These are phyloP conservation scores for Nysson spinosus DNA, from an alignment of 2,888 invertebrate genomes.

Conservation along the genomic window DNA sequence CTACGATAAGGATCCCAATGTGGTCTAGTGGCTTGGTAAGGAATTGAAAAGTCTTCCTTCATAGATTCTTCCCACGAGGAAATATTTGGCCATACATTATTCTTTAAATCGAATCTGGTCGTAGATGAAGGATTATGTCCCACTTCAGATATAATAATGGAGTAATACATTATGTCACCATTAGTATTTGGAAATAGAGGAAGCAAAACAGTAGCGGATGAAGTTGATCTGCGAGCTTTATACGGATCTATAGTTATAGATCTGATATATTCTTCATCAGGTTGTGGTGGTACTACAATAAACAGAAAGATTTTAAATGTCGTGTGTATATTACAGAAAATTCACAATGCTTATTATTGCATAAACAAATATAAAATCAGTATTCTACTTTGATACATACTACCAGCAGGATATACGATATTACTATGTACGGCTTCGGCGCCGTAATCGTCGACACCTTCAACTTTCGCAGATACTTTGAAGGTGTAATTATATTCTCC, in stretches of 20 bases:
- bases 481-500: constrained; percentile 68
- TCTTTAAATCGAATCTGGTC: constrained; percentile 49
- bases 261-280: constrained; percentile 62
- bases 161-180: constrained; percentile 68
- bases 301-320: neutral
- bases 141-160: constrained; percentile 67
- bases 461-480: constrained; percentile 59
- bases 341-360: neutral
- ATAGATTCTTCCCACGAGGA: constrained; percentile 71
- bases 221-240: constrained; percentile 64
- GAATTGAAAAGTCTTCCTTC: constrained; percentile 60
- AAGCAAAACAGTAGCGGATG: constrained; percentile 65
- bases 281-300: constrained; percentile 67
- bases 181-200: constrained; percentile 67
- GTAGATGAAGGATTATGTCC: constrained; percentile 47
- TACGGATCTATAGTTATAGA: constrained; percentile 68
- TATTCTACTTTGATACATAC: no score
- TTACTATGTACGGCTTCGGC: constrained; percentile 19
- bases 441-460: constrained; percentile 48
- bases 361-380: neutral
- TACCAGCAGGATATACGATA: constrained; percentile 67
- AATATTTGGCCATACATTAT: constrained; percentile 60
- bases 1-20: constrained; percentile 65
- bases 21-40: constrained; percentile 69
- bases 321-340: neutral